Evolutionary conservation across 1,140 invertebrate species (phyloP).

Genomic region (Metaphire vulgaris): DNA sequence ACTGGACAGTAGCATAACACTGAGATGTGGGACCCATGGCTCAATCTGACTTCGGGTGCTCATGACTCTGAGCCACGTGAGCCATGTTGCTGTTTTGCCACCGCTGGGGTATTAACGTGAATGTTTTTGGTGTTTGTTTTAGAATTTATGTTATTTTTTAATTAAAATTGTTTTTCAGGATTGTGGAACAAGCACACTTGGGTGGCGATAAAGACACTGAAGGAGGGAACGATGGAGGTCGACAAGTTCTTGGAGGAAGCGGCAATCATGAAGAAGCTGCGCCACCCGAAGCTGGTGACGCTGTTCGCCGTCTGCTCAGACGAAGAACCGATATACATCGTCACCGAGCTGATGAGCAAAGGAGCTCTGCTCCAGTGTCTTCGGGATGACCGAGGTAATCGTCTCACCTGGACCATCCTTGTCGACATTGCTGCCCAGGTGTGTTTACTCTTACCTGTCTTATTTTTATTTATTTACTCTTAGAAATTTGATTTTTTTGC

Average conservation of each 20-base stretch:
- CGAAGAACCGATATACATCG: conserved; percentile 79
- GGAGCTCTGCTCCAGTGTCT: conserved; percentile 74
- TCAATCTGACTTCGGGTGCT: no score
- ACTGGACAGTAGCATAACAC: no score
- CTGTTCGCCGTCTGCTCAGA: conserved; percentile 96
- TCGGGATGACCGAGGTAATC: conserved; percentile 71
- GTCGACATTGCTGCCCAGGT: conserved; percentile 92
- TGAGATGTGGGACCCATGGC: no score
- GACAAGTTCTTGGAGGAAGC: conserved; percentile 98
- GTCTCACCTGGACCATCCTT: conserved; percentile 79
- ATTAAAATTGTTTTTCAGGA: no score
- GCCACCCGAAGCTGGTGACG: conserved; percentile 85
- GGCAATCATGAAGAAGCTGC: conserved; percentile 94
- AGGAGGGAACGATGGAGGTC: conserved; percentile 95
- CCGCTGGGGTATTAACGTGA: no score
- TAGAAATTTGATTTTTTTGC: no score
- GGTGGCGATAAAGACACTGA: conserved; percentile 96
- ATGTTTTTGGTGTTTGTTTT: no score
- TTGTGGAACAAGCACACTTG: conserved; percentile 94
- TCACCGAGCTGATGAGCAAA: conserved; percentile 97
- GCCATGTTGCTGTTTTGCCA: no score
- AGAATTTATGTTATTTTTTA: no score
- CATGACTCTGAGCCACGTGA: no score
- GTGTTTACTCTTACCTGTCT: no score
- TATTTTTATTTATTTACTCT: no score